Evolutionary conservation across 2,797 vertebrate species (phyloP).

Genomic region (Tapera naevia): DNA sequence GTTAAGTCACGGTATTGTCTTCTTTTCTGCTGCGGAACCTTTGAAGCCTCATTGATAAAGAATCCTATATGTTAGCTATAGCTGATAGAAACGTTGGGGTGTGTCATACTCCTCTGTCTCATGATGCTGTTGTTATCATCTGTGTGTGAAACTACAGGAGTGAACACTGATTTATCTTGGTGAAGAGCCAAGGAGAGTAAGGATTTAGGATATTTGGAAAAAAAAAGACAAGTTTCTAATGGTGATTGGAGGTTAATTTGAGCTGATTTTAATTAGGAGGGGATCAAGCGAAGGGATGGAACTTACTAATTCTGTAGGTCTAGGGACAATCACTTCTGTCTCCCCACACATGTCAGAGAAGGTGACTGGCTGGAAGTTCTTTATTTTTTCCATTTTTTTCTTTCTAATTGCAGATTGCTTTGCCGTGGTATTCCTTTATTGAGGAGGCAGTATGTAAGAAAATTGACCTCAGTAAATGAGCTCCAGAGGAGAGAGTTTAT

Average conservation of each 20-base stretch:
- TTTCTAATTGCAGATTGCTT: constrained; percentile 1
- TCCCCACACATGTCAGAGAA: background rate
- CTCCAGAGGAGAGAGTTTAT: constrained; percentile 53
- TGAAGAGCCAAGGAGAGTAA: background rate
- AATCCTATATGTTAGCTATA: background rate
- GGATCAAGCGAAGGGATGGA: background rate
- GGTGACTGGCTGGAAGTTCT: background rate
- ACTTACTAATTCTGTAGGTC: background rate
- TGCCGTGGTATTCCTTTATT: constrained; percentile 7
- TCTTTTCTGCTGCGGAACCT: background rate
- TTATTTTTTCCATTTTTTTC: background rate
- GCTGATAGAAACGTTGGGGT: background rate
- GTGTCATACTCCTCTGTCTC: background rate
- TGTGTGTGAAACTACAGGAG: background rate
- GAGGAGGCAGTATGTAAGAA: constrained; percentile 11
- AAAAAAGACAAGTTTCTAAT: background rate
- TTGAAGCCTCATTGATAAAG: constrained; percentile 1
- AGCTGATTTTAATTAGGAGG: background rate
- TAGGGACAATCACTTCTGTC: background rate
- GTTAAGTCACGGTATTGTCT: background rate
- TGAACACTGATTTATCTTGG: background rate
- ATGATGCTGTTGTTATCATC: background rate
- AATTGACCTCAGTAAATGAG: constrained; percentile 62
- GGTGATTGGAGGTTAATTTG: background rate
- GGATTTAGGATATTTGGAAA: background rate